Evolutionary conservation across 2,888 invertebrate genomes (phyloP).

Genomic region (Plebejus argus): DNA sequence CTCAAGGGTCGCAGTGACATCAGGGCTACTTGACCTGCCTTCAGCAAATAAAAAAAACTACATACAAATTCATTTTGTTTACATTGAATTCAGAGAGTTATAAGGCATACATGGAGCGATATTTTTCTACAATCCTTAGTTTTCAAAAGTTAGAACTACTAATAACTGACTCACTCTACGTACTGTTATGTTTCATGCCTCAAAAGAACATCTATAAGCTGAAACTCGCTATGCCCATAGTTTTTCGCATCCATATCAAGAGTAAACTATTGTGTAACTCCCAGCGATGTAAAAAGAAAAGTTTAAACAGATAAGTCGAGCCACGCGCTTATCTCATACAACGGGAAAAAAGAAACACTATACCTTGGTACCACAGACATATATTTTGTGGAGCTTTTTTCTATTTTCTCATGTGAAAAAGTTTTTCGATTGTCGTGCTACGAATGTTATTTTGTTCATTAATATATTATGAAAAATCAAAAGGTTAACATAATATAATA

Average conservation of each 20-base stretch:
- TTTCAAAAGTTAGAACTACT: no score
- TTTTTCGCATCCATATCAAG: background rate
- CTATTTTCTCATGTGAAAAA: background rate
- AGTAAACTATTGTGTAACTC: constrained; percentile 1
- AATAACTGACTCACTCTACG: no score
- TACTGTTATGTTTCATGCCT: no score
- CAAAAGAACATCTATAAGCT: background rate
- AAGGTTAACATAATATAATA: no score
- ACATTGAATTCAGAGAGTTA: no score
- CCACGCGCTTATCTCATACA: constrained; percentile 19
- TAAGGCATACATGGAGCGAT: no score
- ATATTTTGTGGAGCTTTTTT: background rate
- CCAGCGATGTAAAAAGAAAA: constrained; percentile 10
- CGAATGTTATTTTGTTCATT: background rate
- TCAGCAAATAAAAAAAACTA: no score
- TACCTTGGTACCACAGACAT: background rate
- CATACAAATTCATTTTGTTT: no score
- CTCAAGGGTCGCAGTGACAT: no score
- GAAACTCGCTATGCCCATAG: background rate
- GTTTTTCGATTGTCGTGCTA: background rate
- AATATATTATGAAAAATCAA: background rate
- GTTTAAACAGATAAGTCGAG: constrained; percentile 22
- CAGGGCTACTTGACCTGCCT: no score
- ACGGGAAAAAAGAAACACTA: constrained; percentile 16
- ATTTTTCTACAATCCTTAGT: no score